phyloP scores from a whole-genome alignment of 2,888 invertebrate genomes.

The Leptopterna dolabrata region DNA sequence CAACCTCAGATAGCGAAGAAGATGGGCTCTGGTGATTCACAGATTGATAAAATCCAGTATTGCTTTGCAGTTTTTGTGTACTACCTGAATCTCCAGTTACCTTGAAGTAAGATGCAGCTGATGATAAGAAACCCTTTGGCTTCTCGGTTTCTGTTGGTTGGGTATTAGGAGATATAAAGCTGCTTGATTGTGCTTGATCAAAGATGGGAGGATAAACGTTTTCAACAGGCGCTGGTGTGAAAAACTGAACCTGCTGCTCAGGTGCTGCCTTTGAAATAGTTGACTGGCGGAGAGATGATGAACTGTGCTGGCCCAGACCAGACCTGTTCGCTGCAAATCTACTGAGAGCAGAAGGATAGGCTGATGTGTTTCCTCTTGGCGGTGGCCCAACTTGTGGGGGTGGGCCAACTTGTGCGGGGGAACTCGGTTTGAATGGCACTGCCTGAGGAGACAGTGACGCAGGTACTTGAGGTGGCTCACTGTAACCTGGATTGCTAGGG shows the following conservation, averaged over 20 bases:
- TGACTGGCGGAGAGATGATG: not conserved
- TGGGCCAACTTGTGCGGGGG: slow-evolving; percentile 14
- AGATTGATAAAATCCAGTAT: not conserved
- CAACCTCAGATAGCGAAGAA: not conserved
- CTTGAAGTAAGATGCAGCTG: slow-evolving; percentile 39
- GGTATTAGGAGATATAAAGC: not conserved
- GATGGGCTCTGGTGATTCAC: not conserved
- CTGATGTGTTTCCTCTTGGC: slow-evolving; percentile 24
- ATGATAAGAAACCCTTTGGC: not conserved
- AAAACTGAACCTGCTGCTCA: slow-evolving; percentile 4
- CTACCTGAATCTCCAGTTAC: not conserved
- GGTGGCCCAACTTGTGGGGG: slow-evolving; percentile 46
- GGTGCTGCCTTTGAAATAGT: not conserved
- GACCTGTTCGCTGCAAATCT: not conserved
- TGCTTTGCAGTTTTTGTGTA: not conserved
- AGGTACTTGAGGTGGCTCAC: not conserved
- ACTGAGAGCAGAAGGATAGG: slow-evolving; percentile 37
- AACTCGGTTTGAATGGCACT: not conserved
- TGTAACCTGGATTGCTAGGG: not conserved
- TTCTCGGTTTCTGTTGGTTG: not conserved
- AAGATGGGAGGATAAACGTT: slow-evolving; percentile 11
- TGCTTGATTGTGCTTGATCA: not conserved
- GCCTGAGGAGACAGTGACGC: not conserved
- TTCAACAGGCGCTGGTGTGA: slow-evolving; percentile 9
- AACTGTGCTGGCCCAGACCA: slow-evolving; percentile 15